Evolutionary conservation across 2,888 invertebrate species (phyloP), one percentile per base, ranked within the genome.

Genomic region (Crocallis elinguaria): DNA sequence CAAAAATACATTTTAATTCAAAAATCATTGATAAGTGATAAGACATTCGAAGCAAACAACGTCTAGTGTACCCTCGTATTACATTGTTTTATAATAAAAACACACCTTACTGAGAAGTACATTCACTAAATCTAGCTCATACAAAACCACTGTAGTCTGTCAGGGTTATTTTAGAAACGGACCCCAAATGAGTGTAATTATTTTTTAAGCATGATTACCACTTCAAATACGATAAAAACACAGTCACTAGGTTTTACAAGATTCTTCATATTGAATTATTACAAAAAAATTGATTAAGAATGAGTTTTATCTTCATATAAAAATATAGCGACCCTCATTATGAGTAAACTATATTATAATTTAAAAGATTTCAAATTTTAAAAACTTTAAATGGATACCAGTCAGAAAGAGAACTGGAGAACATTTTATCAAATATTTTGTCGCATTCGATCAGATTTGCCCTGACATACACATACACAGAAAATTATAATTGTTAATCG

Each of bases 121-220:
- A 23, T 50, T 30, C 44, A 54, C 52, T 60, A 58, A n/a, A 33
- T 44, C 57, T 63, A 63, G 56, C 56, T 51, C 37, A 44, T 48
- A 46, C 6, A 35, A 49, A 32, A 46, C 35, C 48, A 58, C 42
- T 42, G 52, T 48, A 41, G 1, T n/a, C 38, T 19, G 14, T 35
- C 19, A 35, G 33, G 33, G 33, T 32, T 27, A 25, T n/a, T 27
- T 14, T n/a, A 3, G 12, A 49, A 30, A 30, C 14, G 17, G 41
- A 33, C 29, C 23, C 35, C 6, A 19, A 29, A 27, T 25, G n/a
- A 38, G 13, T 19, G 19, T 36, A 35, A 14, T 19, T 19, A 29
- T 33, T 21, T 23, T 17, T 21, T 21, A 32, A 3, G 13, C 21
- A 16, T 32, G 11, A 49, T 36, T 49, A 41, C 41, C 45, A 35